Conservation (phyloP, 2,888 invertebrate species). For the Crepidodera aurea region DNA sequence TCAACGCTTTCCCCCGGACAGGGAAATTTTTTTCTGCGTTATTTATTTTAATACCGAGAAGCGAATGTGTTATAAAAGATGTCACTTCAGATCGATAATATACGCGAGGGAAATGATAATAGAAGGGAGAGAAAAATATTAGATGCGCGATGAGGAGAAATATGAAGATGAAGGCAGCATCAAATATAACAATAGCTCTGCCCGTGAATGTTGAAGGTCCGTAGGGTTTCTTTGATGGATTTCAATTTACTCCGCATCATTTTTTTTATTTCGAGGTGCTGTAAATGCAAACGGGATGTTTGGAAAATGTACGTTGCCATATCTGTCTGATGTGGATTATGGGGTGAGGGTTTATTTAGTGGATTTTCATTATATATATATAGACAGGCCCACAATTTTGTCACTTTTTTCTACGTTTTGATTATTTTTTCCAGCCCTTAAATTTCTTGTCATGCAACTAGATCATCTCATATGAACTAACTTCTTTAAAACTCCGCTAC, state of each 20-base stretch:
- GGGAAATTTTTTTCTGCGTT: constrained; percentile 32
- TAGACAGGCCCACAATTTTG: too few relatives aligned
- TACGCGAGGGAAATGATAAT: constrained; percentile 56
- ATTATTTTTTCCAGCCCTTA: too few relatives aligned
- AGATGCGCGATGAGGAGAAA: constrained; percentile 48
- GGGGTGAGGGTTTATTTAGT: neutral
- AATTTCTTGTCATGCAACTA: too few relatives aligned
- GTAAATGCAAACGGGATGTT: neutral
- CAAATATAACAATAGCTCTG: constrained; percentile 57
- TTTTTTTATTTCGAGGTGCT: constrained; percentile 32
- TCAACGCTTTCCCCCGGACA: constrained; percentile 10
- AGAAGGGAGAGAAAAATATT: constrained; percentile 50
- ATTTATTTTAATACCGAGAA: constrained; percentile 50
- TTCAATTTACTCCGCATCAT: constrained; percentile 58
- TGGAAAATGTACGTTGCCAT: neutral
- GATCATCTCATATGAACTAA: too few relatives aligned
- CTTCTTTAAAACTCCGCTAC: too few relatives aligned
- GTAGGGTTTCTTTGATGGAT: constrained; percentile 59
- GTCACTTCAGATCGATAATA: constrained; percentile 61
- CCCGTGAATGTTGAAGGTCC: constrained; percentile 55
- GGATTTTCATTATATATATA: neutral
- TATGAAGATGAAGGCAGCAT: constrained; percentile 58
- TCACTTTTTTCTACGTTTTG: too few relatives aligned
- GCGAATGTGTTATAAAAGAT: constrained; percentile 53
- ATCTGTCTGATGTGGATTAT: neutral